Base-by-base conservation (phyloP, 1,140 invertebrate species). In the Oscheius sp. region DNA sequence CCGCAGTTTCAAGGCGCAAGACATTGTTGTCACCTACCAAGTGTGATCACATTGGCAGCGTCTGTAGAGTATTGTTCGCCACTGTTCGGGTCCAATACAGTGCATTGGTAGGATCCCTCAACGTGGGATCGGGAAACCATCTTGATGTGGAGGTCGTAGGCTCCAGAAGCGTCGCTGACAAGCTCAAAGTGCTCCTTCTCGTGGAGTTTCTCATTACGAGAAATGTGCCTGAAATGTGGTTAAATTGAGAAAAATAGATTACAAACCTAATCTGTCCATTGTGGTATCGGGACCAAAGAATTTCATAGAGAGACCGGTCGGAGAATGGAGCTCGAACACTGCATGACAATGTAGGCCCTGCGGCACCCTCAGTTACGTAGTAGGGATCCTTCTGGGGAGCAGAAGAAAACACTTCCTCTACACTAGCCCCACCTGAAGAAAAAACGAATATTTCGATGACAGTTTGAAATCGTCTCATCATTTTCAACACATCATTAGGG, bases 211-310 rank as follows among this genome's bases (percentile, higher is more conserved):
- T 29, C 29, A 32, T 68, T 59, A 13, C 52, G 3, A 15, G 52
- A 62, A 31, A 68, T n/a, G 20, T 29, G 34, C 46, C 66, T 68
- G 46, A 15, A 29, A 15, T 66, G 42, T n/a, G 15, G 15, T 67
- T 58, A 15, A 46, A 65, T 4, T n/a, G 31, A 32, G 7, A 35
- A 10, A 15, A 35, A 10, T 20, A 63, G 61, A n/a, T 36, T 31
- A 36, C 29, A 32, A 28, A 68, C 72, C 72, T 68, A 13, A 67
- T 20, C 13, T 61, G 49, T 46, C 66, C 72, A 42, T 74, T 74
- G 18, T 66, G 31, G 34, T 67, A 67, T 15, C 65, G 18, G 1
- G 55, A 38, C 72, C 72, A 74, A 20, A 46, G 31, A 10, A 74
- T 62, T 67, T 74, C 66, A 49, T 61, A 68, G 18, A 61, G 58